Conservation (phyloP, 2,797 vertebrate genomes). For the Sandelia bainsii region DNA sequence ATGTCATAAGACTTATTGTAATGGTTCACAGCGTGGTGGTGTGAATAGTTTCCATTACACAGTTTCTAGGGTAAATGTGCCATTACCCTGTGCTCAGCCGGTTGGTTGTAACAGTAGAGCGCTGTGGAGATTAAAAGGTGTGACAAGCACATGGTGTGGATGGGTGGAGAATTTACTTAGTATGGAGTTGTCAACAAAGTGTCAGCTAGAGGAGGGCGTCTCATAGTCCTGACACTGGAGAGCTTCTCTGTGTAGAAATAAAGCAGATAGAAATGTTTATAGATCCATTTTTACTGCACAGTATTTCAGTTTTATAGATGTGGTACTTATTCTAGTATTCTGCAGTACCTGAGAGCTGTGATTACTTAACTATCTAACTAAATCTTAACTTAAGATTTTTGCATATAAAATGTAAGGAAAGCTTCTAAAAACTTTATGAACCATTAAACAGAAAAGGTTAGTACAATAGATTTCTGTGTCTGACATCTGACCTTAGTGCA, state of each 20-base stretch:
- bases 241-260: constrained; percentile 50
- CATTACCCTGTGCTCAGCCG: constrained; percentile 9
- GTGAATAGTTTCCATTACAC: constrained; percentile 66
- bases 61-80: constrained; percentile 52
- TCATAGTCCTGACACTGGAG: constrained; percentile 11
- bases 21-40: neutral
- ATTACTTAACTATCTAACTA: too few relatives aligned
- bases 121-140: constrained; percentile 41
- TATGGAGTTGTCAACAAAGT: constrained; percentile 78
- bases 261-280: constrained; percentile 48
- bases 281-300: too few relatives aligned
- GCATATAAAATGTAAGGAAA: too few relatives aligned
- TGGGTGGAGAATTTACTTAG: constrained; percentile 70
- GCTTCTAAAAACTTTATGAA: too few relatives aligned
- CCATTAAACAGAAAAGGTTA: too few relatives aligned
- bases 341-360: too few relatives aligned
- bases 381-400: too few relatives aligned
- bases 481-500: constrained; percentile 20
- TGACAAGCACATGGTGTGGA: constrained; percentile 74
- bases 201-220: constrained; percentile 57
- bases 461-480: too few relatives aligned
- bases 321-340: too few relatives aligned
- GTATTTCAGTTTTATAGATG: too few relatives aligned
- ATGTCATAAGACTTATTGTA: constrained; percentile 7
- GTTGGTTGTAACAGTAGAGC: constrained; percentile 56